Evolutionary conservation across 2,797 vertebrate genomes (phyloP).

Genomic region (Luscinia luscinia): DNA sequence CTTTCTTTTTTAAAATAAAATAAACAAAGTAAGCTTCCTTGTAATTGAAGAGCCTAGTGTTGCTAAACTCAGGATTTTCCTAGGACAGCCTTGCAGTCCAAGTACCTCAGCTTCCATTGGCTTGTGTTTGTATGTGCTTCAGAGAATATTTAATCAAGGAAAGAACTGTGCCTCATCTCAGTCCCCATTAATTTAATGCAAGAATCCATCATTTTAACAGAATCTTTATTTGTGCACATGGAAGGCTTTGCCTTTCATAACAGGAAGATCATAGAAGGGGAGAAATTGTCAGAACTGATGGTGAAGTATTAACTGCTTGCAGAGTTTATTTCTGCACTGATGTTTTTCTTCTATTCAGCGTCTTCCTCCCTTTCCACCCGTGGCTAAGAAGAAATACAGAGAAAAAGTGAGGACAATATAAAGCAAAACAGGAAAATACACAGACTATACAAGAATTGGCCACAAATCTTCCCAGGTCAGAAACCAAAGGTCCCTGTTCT

Average conservation of each 20-base stretch:
- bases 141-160: background rate
- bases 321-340: background rate
- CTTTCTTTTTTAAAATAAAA: background rate
- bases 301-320: background rate
- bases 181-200: background rate
- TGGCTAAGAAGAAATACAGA: conserved; percentile 29
- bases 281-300: background rate
- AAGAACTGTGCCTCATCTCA: background rate
- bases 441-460: background rate
- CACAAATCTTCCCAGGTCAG: background rate
- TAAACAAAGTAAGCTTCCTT: background rate
- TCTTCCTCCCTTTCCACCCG: conserved; percentile 59
- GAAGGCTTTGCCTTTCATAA: background rate
- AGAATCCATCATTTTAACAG: background rate
- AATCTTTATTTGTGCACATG: background rate
- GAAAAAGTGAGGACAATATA: background rate
- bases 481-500: background rate
- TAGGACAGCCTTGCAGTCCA: background rate
- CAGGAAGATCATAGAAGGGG: background rate
- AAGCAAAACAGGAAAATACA: background rate
- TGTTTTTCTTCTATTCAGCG: background rate
- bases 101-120: background rate
- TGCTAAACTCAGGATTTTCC: background rate
- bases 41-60: background rate
- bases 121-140: background rate